phyloP scores from a whole-genome alignment of 2,797 vertebrate species.

The Forpus xanthops region DNA sequence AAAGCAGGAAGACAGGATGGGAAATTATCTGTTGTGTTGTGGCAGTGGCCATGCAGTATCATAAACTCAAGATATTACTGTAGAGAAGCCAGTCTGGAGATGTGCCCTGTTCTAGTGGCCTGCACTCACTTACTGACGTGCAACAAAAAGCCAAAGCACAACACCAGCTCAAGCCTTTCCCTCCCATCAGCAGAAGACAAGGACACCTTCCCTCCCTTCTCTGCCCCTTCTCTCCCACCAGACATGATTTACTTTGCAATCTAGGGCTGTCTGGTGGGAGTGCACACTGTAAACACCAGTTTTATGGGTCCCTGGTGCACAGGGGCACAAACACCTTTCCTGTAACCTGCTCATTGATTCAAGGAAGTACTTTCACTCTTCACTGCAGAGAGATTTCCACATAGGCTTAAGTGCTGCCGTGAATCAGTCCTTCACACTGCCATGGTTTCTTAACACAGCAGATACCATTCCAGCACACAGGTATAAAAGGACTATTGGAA shows the following conservation, averaged over 20 bases:
- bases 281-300: background rate
- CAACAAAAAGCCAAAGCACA: background rate
- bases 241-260: background rate
- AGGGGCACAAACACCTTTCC: background rate
- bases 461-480: background rate
- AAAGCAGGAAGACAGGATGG: background rate
- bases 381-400: slow-evolving; percentile 5
- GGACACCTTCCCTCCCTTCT: background rate
- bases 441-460: background rate
- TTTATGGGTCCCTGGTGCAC: background rate
- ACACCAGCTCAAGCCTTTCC: background rate
- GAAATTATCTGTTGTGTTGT: background rate
- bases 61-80: background rate
- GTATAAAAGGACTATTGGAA: background rate
- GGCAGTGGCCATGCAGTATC: background rate
- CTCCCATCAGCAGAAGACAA: background rate
- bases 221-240: background rate
- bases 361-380: background rate
- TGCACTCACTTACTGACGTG: background rate
- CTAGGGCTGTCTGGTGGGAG: background rate
- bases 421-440: background rate
- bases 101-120: background rate
- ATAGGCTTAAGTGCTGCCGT: background rate
- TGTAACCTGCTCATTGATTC: background rate
- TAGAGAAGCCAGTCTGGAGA: background rate